Conservation (phyloP, 2,797 vertebrate genomes). For the Sebastes goodei region DNA sequence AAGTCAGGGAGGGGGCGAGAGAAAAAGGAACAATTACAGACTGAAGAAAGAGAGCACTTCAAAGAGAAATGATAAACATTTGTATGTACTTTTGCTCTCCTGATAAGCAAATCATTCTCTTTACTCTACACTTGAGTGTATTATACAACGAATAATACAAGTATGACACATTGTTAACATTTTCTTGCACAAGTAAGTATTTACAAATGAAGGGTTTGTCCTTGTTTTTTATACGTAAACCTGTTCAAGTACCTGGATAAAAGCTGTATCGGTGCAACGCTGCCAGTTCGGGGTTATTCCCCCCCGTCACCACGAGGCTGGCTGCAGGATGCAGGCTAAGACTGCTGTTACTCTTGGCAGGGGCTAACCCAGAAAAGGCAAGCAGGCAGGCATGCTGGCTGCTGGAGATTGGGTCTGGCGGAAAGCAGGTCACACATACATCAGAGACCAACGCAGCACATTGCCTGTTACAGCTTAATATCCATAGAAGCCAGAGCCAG, state of each 20-base stretch:
- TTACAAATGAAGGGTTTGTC: conserved; percentile 12
- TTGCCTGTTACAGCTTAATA: conserved; percentile 74
- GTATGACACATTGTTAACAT: background rate
- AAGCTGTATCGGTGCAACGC: conserved; percentile 19
- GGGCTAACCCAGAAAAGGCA: conserved; percentile 77
- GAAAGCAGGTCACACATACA: conserved; percentile 83
- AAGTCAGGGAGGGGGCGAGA: background rate
- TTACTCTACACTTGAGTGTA: conserved; percentile 10
- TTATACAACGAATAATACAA: conserved; percentile 14
- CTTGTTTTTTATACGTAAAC: conserved; percentile 10
- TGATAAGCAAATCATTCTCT: conserved; percentile 31
- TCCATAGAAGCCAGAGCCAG: conserved; percentile 64
- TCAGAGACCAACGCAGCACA: conserved; percentile 71
- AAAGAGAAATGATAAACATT: conserved; percentile 37
- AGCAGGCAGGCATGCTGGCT: conserved; percentile 48
- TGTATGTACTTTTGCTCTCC: conserved; percentile 24
- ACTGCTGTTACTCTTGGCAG: conserved; percentile 61
- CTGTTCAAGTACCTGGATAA: conserved; percentile 25
- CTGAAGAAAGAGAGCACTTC: conserved; percentile 22
- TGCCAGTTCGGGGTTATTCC: conserved; percentile 24
- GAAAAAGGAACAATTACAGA: conserved; percentile 28
- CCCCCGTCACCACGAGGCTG: conserved; percentile 31
- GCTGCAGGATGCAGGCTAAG: conserved; percentile 53
- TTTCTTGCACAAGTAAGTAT: background rate
- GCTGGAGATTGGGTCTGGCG: conserved; percentile 69